These are phyloP conservation scores for Drosophila leonis DNA, from an alignment of 2,888 invertebrate species.

Conservation along the genomic window DNA sequence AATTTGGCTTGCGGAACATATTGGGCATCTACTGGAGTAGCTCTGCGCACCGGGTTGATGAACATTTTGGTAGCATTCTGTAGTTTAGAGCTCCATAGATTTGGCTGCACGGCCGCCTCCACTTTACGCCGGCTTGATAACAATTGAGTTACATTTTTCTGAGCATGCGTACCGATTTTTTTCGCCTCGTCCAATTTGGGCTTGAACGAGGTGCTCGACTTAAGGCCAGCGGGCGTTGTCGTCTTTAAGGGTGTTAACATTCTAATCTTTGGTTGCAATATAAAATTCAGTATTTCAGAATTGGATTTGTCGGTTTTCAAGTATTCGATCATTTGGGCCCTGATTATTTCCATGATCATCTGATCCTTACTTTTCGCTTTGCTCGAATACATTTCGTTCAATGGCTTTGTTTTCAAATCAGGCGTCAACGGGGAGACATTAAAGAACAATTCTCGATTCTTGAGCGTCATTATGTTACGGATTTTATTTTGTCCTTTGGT, in stretches of 20 bases:
- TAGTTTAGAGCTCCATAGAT: background rate
- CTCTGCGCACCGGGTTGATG: background rate
- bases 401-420: background rate
- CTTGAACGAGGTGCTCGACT: background rate
- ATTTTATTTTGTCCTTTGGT: background rate
- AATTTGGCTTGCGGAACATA: background rate
- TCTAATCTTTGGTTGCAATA: constrained; percentile 8
- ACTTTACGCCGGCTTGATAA: background rate
- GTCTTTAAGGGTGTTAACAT: background rate
- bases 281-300: constrained; percentile 6
- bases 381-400: background rate
- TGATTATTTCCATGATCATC: constrained; percentile 8
- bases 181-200: background rate
- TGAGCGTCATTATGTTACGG: constrained; percentile 11
- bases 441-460: constrained; percentile 11
- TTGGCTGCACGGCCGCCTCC: background rate
- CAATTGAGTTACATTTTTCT: background rate
- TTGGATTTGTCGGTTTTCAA: constrained; percentile 11
- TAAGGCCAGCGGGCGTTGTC: background rate
- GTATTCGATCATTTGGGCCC: constrained; percentile 12
- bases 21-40: background rate
- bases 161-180: too few species aligned
- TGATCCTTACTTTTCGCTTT: constrained; percentile 1
- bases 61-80: background rate
- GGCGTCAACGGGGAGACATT: constrained; percentile 10